Conservation (phyloP, 2,113 vertebrate genomes). For the Albula glossodonta region DNA sequence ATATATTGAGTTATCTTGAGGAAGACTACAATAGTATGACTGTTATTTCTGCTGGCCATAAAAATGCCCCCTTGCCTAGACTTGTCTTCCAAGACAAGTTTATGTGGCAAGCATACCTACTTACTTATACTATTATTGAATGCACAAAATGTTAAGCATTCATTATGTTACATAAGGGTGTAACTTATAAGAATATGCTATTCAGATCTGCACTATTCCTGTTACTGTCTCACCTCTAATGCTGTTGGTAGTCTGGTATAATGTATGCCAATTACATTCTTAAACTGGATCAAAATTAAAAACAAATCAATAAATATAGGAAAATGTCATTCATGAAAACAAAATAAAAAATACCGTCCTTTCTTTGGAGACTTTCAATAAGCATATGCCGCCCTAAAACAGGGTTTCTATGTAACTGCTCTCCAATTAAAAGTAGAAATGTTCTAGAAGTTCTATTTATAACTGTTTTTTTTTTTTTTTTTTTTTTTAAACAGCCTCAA, state of each 20-base stretch:
- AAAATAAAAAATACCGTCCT: not conserved
- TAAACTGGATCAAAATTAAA: not conserved
- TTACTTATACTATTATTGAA: too few species aligned
- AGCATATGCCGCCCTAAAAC: not conserved
- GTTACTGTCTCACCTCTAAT: not conserved
- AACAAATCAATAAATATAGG: not conserved
- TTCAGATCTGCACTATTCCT: not conserved
- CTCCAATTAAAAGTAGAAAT: not conserved
- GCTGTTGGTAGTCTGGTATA: not conserved
- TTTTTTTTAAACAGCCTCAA: not conserved
- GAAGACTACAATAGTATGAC: not conserved
- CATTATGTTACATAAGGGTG: not conserved
- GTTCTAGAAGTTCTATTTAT: not conserved
- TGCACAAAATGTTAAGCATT: too few species aligned
- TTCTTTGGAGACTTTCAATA: not conserved
- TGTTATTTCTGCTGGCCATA: too few species aligned
- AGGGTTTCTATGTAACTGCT: not conserved
- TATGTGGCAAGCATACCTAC: not conserved
- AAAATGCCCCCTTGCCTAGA: not conserved
- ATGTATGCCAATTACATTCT: not conserved
- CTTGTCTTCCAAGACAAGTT: not conserved
- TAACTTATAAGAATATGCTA: not conserved
- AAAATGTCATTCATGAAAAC: not conserved
- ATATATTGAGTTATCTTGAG: not conserved
- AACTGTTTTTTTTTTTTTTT: too few species aligned